A percentile compares a stretch with the other conserved stretches of the same genome.
Evolutionary conservation across 2,797 vertebrate species (phyloP).

Genomic region (Phalloptychus januarius): DNA sequence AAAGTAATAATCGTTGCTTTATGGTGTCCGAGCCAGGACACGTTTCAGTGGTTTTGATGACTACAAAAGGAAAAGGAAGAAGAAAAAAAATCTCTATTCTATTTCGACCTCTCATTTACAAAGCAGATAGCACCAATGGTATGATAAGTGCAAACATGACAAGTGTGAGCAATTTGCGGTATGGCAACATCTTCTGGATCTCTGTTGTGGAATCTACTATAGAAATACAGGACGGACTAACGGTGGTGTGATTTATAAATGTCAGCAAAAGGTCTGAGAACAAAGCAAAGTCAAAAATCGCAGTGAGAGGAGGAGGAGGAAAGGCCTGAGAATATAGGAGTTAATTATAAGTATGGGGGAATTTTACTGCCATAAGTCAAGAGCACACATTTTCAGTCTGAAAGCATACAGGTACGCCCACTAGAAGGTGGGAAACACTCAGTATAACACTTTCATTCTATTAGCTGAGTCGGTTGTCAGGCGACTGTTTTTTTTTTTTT

Average conservation of each 20-base stretch:
- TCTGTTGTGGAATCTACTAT: background rate
- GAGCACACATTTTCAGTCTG: too few species aligned
- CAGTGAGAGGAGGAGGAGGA: background rate
- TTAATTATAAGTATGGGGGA: background rate
- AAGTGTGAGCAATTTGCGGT: background rate
- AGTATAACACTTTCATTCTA: too few species aligned
- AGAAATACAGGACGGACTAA: background rate
- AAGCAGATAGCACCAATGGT: background rate
- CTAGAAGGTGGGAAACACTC: too few species aligned
- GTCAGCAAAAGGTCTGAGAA: background rate
- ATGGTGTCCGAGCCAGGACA: background rate
- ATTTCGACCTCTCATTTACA: background rate
- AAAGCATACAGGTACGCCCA: too few species aligned
- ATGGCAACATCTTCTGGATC: background rate
- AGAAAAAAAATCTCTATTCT: background rate
- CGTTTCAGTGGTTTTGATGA: background rate
- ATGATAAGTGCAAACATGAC: background rate
- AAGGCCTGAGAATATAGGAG: background rate
- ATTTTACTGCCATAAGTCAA: background rate
- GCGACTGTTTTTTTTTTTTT: too few species aligned
- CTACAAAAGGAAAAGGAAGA: background rate
- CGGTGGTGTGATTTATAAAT: background rate
- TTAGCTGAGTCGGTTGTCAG: too few species aligned
- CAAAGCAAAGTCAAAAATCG: background rate
- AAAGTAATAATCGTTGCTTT: background rate